Base-by-base conservation (phyloP, 92 coral and sea anemone genomes). In the Anthopleura xanthogrammica region DNA sequence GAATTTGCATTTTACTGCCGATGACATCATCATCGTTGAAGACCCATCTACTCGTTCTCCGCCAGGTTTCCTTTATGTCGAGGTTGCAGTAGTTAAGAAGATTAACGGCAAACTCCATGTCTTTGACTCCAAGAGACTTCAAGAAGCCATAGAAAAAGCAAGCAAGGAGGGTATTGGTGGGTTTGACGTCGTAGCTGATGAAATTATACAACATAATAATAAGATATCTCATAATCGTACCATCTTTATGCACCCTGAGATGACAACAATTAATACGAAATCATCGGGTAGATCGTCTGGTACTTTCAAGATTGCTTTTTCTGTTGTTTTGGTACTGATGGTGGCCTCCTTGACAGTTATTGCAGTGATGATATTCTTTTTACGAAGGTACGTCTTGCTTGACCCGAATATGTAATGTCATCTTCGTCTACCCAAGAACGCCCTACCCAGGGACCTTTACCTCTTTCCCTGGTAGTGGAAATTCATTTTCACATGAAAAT, bases 51-150 rank as follows among this genome's bases (percentile, higher is more conserved):
- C 83, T 39, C 52, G 81, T 36, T 84, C 87, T 1, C 88, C 88
- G 1, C 88, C 88, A 0, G 88, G 88, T 5, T 79, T 62, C 58
- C 41, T 85, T 39, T 79, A 78, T 52, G 36, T 85, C 76, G 88
- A 77, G 76, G 79, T 85, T 85, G 88, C 77, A 2, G 88, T 85
- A 14, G 79, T 85, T 72, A 85, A 78, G 75, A 79, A 42, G 40
- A 78, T 41, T 3, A 76, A 77, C 13, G 83, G 83, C 20, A 78
- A 78, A 68, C 2, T 68, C 9, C 41, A 66, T 17, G 79, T 52
- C 39, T 73, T 79, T 16, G 54, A 85, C 1, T 54, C 78, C 1
- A 41, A 23, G 7, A 19, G 23, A 13, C 41, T 85, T 46, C 50
- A 46, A 46, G 9, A 46, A 46, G 50, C 9, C 9, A 46, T 46